phyloP scores from a whole-genome alignment of 2,888 invertebrate genomes.

The Athalia rosae region DNA sequence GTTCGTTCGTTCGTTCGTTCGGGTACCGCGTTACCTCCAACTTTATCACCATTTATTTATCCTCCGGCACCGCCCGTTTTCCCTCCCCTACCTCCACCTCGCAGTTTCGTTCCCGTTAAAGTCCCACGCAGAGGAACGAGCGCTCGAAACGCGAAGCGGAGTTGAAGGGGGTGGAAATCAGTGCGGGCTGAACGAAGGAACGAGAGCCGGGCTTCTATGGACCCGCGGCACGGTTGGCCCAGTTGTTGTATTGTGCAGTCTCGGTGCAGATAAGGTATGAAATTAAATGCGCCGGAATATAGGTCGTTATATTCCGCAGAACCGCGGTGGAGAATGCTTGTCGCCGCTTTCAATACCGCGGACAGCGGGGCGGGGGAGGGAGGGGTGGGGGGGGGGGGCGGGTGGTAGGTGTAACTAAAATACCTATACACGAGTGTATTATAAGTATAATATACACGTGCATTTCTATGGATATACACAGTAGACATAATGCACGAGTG shows the following conservation, averaged over 20 bases:
- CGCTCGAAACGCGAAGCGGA: neutral
- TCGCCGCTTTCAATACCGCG: constrained; percentile 29
- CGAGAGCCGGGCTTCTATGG: constrained; percentile 29
- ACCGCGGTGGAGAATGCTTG: constrained; percentile 31
- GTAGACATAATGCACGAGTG: neutral
- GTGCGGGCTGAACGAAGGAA: constrained; percentile 7
- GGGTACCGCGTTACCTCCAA: no score
- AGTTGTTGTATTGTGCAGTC: constrained; percentile 62
- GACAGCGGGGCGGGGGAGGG: neutral
- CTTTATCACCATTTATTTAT: neutral
- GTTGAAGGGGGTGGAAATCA: constrained; percentile 23
- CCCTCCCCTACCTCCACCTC: no score
- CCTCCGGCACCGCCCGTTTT: neutral
- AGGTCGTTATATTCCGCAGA: constrained; percentile 55
- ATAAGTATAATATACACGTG: neutral
- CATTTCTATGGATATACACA: neutral
- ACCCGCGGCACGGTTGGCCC: constrained; percentile 52
- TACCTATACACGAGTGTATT: neutral
- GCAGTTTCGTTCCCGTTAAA: no score
- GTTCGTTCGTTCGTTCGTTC: no score
- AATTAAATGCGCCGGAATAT: constrained; percentile 67
- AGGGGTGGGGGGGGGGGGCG: no score
- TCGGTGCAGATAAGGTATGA: constrained; percentile 66
- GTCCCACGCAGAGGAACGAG: no score
- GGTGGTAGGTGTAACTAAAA: constrained; percentile 8